Base-by-base conservation (phyloP, 2,113 vertebrate genomes). In the Arvicanthis niloticus region DNA sequence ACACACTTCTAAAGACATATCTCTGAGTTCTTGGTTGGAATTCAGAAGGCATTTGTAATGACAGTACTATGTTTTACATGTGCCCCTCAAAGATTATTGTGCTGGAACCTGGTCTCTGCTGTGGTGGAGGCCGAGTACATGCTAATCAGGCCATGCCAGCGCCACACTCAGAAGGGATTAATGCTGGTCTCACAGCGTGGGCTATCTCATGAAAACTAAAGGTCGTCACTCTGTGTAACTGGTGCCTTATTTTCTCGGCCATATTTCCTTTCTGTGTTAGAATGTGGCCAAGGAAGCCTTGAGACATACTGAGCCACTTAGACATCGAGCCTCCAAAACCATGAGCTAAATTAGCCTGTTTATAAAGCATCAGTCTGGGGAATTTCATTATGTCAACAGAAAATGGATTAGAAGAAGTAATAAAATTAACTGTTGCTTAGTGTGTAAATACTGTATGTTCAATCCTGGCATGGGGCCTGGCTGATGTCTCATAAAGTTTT, bases 391-490 rank as follows among this genome's bases (percentile, higher is more conserved):
- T 21, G n/a, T 22, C 51, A 72, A 81, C 40, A 81, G 40, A 51
- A 94, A 82, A 62, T 73, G 67, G 40, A 72, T 53, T 92, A 72
- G 82, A 40, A 90, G 40, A 48, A 88, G 58, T 45, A 94, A 93
- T 40, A 84, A 82, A 77, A 93, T 88, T 19, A 58, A 62, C 26
- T 67, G 40, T 34, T 93, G 75, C 42, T 94, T 96, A 91, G 88
- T 77, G 48, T 31, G 11, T 89, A 81, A 68, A 77, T 93, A 67
- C 45, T 91, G 1, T 53, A 75, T 81, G 60, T 58, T 60, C 68
- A 21, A 70, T 89, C 26, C 58, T 91, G 75, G 24, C 65, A n/a
- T 31, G 90, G 21, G 65, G 21, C 60, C 93, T 92, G 84, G 17
- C 58, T 58, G 42, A 42, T 91, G 60, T 16, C 37, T 51, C 24